Conservation (phyloP, 2,888 invertebrate species). For the Phragmatobia fuliginosa region DNA sequence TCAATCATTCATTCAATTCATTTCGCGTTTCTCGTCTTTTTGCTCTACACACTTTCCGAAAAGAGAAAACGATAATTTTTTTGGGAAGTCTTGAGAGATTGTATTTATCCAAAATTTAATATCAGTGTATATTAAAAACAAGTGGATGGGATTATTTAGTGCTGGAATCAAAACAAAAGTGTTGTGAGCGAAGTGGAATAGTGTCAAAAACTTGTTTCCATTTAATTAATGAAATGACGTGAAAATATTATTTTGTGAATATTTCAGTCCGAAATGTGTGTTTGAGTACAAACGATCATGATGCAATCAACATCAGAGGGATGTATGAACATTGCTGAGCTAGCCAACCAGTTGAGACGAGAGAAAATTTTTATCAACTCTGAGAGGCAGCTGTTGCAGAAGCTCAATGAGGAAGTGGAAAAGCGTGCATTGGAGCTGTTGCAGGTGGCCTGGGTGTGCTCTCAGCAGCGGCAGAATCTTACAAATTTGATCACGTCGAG, state of each 20-base stretch:
- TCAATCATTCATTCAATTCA: conserved; percentile 35
- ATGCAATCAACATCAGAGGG: conserved; percentile 83
- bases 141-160: conserved; percentile 27
- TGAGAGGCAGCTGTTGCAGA: conserved; percentile 93
- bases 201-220: conserved; percentile 62
- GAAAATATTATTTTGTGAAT: conserved; percentile 58
- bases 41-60: conserved; percentile 46
- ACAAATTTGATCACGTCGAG: conserved; percentile 91
- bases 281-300: conserved; percentile 63
- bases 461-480: conserved; percentile 94
- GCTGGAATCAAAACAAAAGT: conserved; percentile 26
- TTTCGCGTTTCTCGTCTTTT: conserved; percentile 47
- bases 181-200: conserved; percentile 54
- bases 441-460: conserved; percentile 94
- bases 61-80: conserved; percentile 46
- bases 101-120: conserved; percentile 27
- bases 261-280: conserved; percentile 58
- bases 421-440: conserved; percentile 85
- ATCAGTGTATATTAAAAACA: conserved; percentile 26
- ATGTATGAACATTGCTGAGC: conserved; percentile 82
- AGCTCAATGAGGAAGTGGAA: conserved; percentile 91
- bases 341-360: conserved; percentile 89
- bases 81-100: conserved; percentile 23
- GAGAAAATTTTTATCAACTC: conserved; percentile 95
- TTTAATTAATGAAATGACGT: conserved; percentile 63